Evolutionary conservation across 2,888 invertebrate species (phyloP).

Genomic region (Keiferia lycopersicella): DNA sequence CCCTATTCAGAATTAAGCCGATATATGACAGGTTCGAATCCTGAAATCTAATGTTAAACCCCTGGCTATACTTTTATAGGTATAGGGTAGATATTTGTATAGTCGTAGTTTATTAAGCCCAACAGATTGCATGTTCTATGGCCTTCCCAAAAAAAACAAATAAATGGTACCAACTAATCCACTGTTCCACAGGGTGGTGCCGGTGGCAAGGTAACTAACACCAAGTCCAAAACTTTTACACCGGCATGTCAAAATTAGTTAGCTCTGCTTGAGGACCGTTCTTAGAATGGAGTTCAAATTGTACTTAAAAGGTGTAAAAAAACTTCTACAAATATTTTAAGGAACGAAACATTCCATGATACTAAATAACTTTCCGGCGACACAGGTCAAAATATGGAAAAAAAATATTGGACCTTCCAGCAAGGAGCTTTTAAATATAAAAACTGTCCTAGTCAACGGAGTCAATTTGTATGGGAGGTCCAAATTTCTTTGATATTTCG

Average conservation of each 20-base stretch:
- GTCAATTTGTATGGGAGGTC: too few species aligned
- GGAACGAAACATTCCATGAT: too few species aligned
- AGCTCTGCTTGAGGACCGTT: constrained; percentile 57
- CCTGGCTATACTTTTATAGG: background rate
- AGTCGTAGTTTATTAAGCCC: background rate
- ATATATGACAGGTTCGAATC: background rate
- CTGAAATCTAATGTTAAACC: background rate
- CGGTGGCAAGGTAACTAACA: constrained; percentile 73
- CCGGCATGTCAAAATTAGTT: constrained; percentile 58
- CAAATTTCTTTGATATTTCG: too few species aligned
- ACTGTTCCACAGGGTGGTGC: constrained; percentile 75
- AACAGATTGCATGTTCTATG: constrained; percentile 8
- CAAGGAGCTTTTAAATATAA: too few species aligned
- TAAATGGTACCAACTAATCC: constrained; percentile 49
- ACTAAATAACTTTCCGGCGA: too few species aligned
- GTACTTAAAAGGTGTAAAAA: too few species aligned
- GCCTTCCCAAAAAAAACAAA: background rate
- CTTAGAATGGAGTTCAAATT: constrained; percentile 44
- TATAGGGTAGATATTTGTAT: background rate
- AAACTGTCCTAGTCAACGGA: too few species aligned
- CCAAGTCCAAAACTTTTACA: constrained; percentile 48
- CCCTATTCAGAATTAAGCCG: background rate
- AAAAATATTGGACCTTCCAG: too few species aligned
- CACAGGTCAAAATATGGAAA: too few species aligned
- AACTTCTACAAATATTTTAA: too few species aligned